Evolutionary conservation across 2,888 invertebrate species (phyloP).

Genomic region (Epistrophe grossulariae): DNA sequence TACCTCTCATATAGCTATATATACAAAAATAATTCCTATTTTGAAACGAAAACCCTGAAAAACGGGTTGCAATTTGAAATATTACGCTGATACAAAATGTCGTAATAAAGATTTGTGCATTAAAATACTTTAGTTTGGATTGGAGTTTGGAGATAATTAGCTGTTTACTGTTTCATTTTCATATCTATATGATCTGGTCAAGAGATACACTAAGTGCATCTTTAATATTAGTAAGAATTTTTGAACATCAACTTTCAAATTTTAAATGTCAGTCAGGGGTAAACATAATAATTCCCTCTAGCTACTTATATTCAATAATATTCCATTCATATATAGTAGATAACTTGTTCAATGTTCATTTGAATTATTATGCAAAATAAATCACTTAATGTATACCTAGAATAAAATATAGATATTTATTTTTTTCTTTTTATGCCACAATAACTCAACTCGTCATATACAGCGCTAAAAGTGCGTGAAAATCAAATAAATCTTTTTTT

Average conservation of each 20-base stretch:
- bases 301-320: not conserved
- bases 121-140: not conserved
- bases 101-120: not conserved
- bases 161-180: not conserved
- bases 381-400: not conserved
- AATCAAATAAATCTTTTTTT: not conserved
- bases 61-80: not conserved
- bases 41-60: not conserved
- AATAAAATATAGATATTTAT: not conserved
- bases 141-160: not conserved
- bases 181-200: not conserved
- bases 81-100: not conserved
- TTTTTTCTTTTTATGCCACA: not conserved
- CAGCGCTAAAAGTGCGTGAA: not conserved
- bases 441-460: constrained; percentile 1
- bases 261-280: not conserved
- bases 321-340: too few relatives aligned
- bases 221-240: not conserved
- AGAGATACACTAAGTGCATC: not conserved
- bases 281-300: not conserved
- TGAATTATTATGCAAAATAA: not conserved
- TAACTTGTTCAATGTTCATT: not conserved
- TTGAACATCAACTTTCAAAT: not conserved
- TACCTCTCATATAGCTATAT: not conserved
- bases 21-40: too few relatives aligned